Base-by-base conservation (phyloP, 2,113 vertebrate genomes). In the Gobiocypris rarus region DNA sequence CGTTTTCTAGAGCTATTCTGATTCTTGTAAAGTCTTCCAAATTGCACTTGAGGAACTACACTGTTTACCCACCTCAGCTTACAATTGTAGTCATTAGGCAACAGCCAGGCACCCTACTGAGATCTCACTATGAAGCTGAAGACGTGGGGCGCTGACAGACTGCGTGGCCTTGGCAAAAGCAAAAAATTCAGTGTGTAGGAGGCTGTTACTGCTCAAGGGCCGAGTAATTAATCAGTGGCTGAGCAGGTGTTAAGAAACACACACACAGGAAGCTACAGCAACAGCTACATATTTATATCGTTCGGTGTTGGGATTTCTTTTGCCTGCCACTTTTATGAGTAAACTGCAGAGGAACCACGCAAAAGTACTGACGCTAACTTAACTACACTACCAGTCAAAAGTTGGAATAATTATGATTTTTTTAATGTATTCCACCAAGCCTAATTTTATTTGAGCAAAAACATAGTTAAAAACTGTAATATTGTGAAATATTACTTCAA, bases 31-130 rank as follows among this genome's bases (percentile, higher is more conserved):
- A 19, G 7, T 26, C 70, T 31, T 24, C 24, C 24, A 56, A 41
- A 38, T 38, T 34, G 31, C 52, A 54, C 31, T 76, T 58, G 50
- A 76, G 28, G 5, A 56, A 38, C 19, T 24, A 58, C 54, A 24
- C 5, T 59, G 56, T 26, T 78, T 78, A 78, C 4, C 22, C 56
- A 78, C n/a, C 76, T 61, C n/a, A 61, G 56, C 24, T 61, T 61
- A 61, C 56, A 61, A 45, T 28, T 61, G 13, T 63, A 78, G 76
- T 78, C 56, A 78, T 78, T 78, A 78, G 38, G n/a, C 56, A 78
- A 78, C 22, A 78, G 56, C 38, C 38, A 78, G 76, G 38, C n/a
- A 28, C 54, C 76, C 76, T 63, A 34, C 56, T 63, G 76, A 61
- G 56, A 63, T 78, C 56, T 63, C 76, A 78, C 76, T 78, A 78